A percentile compares a stretch with the other conserved stretches of the same genome.
Conservation (phyloP, 2,113 vertebrate genomes). For the Suncus etruscus region DNA sequence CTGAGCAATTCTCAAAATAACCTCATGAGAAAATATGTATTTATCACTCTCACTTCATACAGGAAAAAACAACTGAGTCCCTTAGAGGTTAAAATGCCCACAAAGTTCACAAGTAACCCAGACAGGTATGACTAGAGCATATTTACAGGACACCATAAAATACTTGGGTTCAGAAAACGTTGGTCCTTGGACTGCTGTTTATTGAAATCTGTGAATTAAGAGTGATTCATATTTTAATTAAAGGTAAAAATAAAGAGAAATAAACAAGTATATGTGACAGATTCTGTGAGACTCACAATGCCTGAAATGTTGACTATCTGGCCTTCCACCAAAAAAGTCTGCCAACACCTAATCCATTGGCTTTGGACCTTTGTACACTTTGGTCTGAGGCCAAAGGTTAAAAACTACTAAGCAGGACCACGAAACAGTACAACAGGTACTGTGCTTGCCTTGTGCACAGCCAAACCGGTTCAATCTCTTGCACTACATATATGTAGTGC, state of each 20-base stretch:
- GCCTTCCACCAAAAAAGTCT: slow-evolving; percentile 28
- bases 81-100: slow-evolving; percentile 33
- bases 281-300: background rate
- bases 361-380: no score
- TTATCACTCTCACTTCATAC: background rate
- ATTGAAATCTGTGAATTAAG: background rate
- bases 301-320: slow-evolving; percentile 23
- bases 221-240: background rate
- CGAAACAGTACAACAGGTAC: no score
- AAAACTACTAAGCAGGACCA: no score
- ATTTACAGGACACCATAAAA: background rate
- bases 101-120: background rate
- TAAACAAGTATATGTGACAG: background rate
- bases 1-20: background rate
- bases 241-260: background rate
- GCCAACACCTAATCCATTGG: background rate
- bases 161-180: background rate
- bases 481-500: no score
- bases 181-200: background rate
- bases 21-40: background rate
- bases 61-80: background rate
- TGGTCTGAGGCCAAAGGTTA: no score
- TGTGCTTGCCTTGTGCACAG: no score
- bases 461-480: no score
- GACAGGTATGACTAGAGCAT: background rate